These are phyloP conservation scores for Huso huso DNA, from an alignment of 2,797 vertebrate species.

Conservation along the genomic window DNA sequence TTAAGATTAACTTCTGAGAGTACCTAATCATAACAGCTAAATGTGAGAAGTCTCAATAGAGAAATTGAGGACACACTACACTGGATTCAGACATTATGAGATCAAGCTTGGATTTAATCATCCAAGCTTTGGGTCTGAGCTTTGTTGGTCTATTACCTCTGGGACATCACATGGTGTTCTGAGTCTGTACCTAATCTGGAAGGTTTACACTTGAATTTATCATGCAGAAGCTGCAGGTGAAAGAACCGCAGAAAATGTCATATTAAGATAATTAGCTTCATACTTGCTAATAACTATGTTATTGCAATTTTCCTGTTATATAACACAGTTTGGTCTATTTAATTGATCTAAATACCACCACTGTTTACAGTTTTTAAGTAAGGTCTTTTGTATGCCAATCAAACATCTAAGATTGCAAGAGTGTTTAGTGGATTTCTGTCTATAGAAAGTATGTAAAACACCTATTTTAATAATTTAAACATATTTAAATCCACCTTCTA, in stretches of 20 bases:
- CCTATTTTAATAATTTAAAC: no score
- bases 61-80: background rate
- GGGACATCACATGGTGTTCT: conserved; percentile 7
- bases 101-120: conserved; percentile 7
- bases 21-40: conserved; percentile 10
- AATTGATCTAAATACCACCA: no score
- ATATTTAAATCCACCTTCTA: no score
- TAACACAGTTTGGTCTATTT: background rate
- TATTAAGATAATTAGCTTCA: background rate
- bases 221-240: conserved; percentile 6
- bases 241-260: background rate
- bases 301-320: background rate
- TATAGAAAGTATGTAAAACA: no score
- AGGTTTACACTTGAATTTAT: conserved; percentile 9
- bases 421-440: no score
- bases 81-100: conserved; percentile 7
- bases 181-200: conserved; percentile 4
- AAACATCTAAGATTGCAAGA: no score
- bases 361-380: no score
- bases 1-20: conserved; percentile 13
- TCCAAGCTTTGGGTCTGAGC: conserved; percentile 5
- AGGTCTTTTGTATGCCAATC: no score
- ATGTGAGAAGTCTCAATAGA: conserved; percentile 3
- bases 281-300: background rate
- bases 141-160: conserved; percentile 1